Percentiles rank a stretch among this genome's conserved stretches.
Evolutionary conservation across 2,113 vertebrate genomes (phyloP).

Genomic region (Mus spicilegus): DNA sequence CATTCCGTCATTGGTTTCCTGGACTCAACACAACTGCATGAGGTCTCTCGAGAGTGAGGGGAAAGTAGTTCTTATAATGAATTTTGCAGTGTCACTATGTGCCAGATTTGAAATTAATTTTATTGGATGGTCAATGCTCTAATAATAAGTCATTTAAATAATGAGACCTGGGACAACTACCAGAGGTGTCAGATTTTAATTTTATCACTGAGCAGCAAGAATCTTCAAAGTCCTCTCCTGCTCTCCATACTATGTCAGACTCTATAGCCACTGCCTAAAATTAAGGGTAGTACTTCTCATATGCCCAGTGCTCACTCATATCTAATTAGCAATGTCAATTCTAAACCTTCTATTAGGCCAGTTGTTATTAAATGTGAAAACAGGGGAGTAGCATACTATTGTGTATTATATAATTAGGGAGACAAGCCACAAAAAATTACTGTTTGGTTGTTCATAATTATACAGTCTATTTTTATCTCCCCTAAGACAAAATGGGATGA

Average conservation of each 20-base stretch:
- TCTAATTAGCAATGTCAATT: slow-evolving; percentile 36
- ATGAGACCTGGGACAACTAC: slow-evolving; percentile 56
- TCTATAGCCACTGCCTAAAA: slow-evolving; percentile 17
- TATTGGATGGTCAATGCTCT: slow-evolving; percentile 34
- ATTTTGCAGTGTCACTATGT: slow-evolving; percentile 47
- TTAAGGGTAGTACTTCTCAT: background rate
- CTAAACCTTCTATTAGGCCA: slow-evolving; percentile 2
- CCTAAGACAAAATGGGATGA: background rate
- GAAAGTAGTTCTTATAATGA: slow-evolving; percentile 39
- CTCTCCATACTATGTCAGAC: background rate
- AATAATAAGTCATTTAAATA: slow-evolving; percentile 62
- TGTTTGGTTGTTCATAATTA: slow-evolving; percentile 34
- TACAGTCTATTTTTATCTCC: slow-evolving; percentile 26
- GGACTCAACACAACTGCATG: slow-evolving; percentile 30
- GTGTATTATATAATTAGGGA: background rate
- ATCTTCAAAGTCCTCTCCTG: background rate
- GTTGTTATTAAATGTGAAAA: slow-evolving; percentile 36
- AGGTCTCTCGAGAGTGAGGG: slow-evolving; percentile 15
- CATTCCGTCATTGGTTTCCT: slow-evolving; percentile 32
- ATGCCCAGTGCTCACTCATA: background rate
- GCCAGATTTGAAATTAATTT: slow-evolving; percentile 65
- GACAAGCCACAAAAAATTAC: background rate
- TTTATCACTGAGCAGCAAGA: slow-evolving; percentile 42
- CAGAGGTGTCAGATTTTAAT: slow-evolving; percentile 53
- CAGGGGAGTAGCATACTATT: background rate